Evolutionary conservation across 2,113 vertebrate species (phyloP).

Genomic region (Microcebus murinus): DNA sequence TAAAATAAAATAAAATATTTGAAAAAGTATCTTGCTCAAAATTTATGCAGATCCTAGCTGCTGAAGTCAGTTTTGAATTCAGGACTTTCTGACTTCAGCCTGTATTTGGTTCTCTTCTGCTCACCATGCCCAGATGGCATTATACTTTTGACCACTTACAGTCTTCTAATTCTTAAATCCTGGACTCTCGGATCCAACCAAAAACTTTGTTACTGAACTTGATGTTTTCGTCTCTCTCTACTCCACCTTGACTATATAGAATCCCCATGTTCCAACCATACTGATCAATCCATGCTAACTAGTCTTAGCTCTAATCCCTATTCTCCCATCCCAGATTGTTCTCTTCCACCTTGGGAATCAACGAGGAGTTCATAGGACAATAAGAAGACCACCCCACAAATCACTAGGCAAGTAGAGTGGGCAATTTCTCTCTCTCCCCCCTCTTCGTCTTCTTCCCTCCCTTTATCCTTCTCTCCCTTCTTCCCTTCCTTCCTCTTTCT

Average conservation of each 20-base stretch:
- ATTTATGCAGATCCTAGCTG: background rate
- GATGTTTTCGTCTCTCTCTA: background rate
- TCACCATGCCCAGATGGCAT: background rate
- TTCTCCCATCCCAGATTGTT: background rate
- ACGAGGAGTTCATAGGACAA: background rate
- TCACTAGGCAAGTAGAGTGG: background rate
- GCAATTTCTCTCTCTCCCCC: background rate
- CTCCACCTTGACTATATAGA: background rate
- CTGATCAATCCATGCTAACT: background rate
- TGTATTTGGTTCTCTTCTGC: background rate
- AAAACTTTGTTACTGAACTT: background rate
- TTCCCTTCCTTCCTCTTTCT: background rate
- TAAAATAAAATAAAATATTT: too few species aligned
- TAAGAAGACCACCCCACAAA: background rate
- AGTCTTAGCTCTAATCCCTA: background rate
- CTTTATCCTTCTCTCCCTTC: background rate
- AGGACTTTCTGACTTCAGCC: background rate
- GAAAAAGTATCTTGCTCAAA: background rate
- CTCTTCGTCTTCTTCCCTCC: too few species aligned
- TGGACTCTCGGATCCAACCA: background rate
- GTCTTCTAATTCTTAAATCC: background rate
- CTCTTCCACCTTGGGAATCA: background rate
- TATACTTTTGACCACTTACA: background rate
- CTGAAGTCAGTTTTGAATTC: background rate
- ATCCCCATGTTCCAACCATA: background rate